phyloP scores from a whole-genome alignment of 2,888 invertebrate species.

The Cremastinae sp. region DNA sequence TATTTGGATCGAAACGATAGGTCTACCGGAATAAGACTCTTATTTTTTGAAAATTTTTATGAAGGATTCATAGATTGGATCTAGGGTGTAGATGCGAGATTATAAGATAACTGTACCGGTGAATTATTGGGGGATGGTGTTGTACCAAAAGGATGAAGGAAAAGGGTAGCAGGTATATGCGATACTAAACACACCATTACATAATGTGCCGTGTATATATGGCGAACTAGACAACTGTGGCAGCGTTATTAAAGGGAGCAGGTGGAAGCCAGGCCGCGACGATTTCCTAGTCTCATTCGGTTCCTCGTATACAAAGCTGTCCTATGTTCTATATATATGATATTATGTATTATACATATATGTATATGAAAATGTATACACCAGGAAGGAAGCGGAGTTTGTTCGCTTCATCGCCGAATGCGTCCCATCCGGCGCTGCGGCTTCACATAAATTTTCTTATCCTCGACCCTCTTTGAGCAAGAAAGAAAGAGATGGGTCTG shows the following conservation, averaged over 20 bases:
- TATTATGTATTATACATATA: conserved; percentile 28
- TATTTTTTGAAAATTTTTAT: conserved; percentile 6
- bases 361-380: conserved; percentile 23
- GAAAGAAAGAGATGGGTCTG: neutral
- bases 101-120: conserved; percentile 28
- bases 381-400: conserved; percentile 53
- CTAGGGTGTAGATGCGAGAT: conserved; percentile 33
- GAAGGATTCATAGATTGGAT: conserved; percentile 35
- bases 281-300: conserved; percentile 61
- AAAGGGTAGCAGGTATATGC: conserved; percentile 49
- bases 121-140: conserved; percentile 40
- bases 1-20: conserved; percentile 11
- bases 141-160: conserved; percentile 44
- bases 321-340: no score
- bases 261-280: conserved; percentile 64
- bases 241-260: conserved; percentile 65
- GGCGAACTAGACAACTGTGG: conserved; percentile 51
- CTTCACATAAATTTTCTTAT: conserved; percentile 65
- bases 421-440: conserved; percentile 63
- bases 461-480: conserved; percentile 51
- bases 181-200: conserved; percentile 48
- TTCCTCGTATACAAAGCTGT: conserved; percentile 50
- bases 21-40: neutral
- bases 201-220: conserved; percentile 30
- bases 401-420: conserved; percentile 45